phyloP scores from a whole-genome alignment of 2,113 vertebrate genomes.

The Nothobranchius kuhntae region DNA sequence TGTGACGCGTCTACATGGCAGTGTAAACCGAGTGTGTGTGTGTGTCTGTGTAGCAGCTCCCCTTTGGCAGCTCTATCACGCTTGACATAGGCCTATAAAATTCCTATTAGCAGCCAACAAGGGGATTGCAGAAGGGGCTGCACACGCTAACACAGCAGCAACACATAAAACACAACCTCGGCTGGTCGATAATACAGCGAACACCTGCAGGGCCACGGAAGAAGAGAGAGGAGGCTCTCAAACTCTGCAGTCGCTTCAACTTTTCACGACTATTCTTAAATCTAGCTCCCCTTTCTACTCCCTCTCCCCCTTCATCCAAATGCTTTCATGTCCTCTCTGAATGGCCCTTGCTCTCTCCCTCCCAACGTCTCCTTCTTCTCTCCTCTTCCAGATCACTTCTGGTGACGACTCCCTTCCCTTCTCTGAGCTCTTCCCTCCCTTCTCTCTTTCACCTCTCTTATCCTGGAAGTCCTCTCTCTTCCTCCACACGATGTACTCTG shows the following conservation, averaged over 20 bases:
- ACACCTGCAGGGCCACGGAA: constrained; percentile 55
- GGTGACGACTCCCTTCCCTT: constrained; percentile 52
- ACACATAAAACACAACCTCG: constrained; percentile 42
- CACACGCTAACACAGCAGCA: constrained; percentile 31
- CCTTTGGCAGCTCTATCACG: constrained; percentile 59
- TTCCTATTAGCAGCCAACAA: constrained; percentile 74
- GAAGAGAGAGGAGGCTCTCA: constrained; percentile 53
- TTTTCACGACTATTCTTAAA: constrained; percentile 20
- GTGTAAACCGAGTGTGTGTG: constrained; percentile 27
- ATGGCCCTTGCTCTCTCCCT: constrained; percentile 66
- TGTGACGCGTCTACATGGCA: constrained; percentile 32
- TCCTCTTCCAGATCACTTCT: constrained; percentile 79
- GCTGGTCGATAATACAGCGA: constrained; percentile 47
- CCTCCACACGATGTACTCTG: constrained; percentile 80
- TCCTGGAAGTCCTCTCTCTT: constrained; percentile 82
- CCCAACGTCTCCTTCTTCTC: constrained; percentile 68
- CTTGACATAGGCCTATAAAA: constrained; percentile 74
- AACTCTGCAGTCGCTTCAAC: constrained; percentile 30
- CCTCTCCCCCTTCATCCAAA: constrained; percentile 78
- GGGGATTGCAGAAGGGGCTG: constrained; percentile 48
- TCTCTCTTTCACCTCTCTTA: constrained; percentile 70
- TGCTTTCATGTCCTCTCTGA: constrained; percentile 70
- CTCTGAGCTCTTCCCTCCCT: constrained; percentile 52
- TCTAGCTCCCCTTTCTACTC: constrained; percentile 48
- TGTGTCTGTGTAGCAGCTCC: constrained; percentile 48